Percentiles rank a stretch among this genome's conserved stretches.
phyloP scores from a whole-genome alignment of 1,140 invertebrate species.

The Melanaphis sacchari region DNA sequence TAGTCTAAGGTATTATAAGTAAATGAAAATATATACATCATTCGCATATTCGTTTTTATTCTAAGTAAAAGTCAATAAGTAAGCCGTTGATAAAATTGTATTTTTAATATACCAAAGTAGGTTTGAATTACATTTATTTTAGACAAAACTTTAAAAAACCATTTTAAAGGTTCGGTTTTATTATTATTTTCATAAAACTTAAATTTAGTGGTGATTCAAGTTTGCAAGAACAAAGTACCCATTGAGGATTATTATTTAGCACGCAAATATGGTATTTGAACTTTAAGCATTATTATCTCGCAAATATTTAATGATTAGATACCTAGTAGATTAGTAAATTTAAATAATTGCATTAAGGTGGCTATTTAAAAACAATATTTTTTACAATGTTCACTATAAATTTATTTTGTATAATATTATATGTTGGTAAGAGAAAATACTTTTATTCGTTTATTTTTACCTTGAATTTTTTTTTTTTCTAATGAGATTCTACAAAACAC shows the following conservation, averaged over 20 bases:
- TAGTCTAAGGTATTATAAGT: too few species aligned
- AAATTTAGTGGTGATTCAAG: conserved; percentile 25
- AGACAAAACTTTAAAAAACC: not conserved
- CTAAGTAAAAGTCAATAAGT: not conserved
- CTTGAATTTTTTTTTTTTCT: conserved; percentile 15
- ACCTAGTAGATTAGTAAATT: not conserved
- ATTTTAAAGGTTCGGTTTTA: not conserved
- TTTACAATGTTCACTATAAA: not conserved
- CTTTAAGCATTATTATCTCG: conserved; percentile 49
- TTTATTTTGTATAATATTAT: not conserved
- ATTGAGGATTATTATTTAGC: not conserved
- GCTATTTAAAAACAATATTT: not conserved
- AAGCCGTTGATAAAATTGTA: not conserved
- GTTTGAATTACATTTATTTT: not conserved
- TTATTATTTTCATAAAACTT: not conserved
- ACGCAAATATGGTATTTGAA: conserved; percentile 47
- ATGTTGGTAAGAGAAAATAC: not conserved
- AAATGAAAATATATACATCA: too few species aligned
- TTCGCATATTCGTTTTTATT: not conserved
- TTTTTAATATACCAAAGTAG: not conserved
- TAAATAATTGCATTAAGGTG: not conserved
- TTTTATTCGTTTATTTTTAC: conserved; percentile 25
- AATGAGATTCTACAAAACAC: conserved; percentile 36
- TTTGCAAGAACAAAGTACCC: conserved; percentile 1
- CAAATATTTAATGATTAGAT: conserved; percentile 30